Conservation (phyloP, 2,113 vertebrate genomes). For the Myotis davidii region DNA sequence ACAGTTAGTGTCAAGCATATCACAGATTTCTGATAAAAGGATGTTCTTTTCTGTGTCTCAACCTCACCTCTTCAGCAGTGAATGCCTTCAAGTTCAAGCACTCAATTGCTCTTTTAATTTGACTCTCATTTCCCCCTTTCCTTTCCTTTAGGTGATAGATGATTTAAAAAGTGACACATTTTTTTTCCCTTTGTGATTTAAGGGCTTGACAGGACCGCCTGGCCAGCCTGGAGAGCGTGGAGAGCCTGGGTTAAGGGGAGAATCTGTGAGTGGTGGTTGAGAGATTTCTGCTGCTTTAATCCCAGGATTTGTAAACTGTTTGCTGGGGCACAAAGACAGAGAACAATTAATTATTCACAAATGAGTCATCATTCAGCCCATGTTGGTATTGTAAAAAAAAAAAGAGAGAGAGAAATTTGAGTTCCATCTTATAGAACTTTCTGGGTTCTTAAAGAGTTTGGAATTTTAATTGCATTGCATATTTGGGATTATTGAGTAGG, state of each 20-base stretch:
- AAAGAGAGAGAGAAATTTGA: background rate
- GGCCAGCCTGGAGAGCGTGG: background rate
- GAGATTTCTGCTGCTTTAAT: background rate
- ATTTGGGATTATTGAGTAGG: background rate
- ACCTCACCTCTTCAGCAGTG: background rate
- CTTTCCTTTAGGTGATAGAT: background rate
- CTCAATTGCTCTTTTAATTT: background rate
- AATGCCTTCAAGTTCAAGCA: background rate
- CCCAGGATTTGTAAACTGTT: background rate
- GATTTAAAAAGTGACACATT: background rate
- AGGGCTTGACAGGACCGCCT: conserved; percentile 7
- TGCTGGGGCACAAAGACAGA: background rate
- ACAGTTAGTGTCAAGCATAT: accelerated
- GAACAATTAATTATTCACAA: background rate
- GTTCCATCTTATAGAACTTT: background rate
- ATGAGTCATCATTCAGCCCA: background rate
- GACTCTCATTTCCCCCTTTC: background rate
- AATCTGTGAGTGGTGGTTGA: conserved; percentile 32
- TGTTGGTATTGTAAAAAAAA: background rate
- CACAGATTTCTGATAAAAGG: background rate
- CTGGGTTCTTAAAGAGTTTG: background rate
- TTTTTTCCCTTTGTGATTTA: conserved; percentile 6
- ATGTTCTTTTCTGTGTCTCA: background rate
- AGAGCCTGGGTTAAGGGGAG: conserved; percentile 40
- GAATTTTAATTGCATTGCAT: background rate